phyloP scores from a whole-genome alignment of 2,888 invertebrate genomes.

The Parthenolecanium corni region DNA sequence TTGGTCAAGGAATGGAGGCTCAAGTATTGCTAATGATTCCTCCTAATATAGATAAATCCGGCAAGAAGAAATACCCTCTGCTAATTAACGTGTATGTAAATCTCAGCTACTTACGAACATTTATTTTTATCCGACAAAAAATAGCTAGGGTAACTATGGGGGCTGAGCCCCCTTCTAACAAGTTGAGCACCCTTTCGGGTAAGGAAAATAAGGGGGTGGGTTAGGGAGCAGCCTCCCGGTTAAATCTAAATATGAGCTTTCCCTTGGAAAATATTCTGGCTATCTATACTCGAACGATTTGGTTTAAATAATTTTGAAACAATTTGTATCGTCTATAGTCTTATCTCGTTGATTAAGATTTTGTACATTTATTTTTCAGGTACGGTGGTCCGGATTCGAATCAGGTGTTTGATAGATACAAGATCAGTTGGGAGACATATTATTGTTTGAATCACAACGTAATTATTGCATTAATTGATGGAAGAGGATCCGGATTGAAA shows the following conservation, averaged over 20 bases:
- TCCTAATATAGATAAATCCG: slow-evolving; percentile 53
- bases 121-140: too few relatives aligned
- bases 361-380: slow-evolving; percentile 42
- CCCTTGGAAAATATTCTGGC: neutral
- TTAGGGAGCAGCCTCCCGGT: too few relatives aligned
- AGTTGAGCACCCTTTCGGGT: too few relatives aligned
- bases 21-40: slow-evolving; percentile 65
- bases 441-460: slow-evolving; percentile 70
- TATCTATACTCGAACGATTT: neutral
- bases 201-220: too few relatives aligned
- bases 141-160: too few relatives aligned
- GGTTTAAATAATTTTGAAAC: too few relatives aligned
- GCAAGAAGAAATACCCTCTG: slow-evolving; percentile 63
- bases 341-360: neutral
- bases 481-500: slow-evolving; percentile 73
- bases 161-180: too few relatives aligned
- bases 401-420: slow-evolving; percentile 69
- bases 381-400: slow-evolving; percentile 88
- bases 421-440: slow-evolving; percentile 77
- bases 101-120: neutral
- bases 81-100: slow-evolving; percentile 67
- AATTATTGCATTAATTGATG: slow-evolving; percentile 81
- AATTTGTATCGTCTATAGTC: neutral
- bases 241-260: neutral
- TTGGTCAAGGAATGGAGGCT: slow-evolving; percentile 52